phyloP scores from a whole-genome alignment of 2,113 vertebrate species.

The Gallinago jamesoni region DNA sequence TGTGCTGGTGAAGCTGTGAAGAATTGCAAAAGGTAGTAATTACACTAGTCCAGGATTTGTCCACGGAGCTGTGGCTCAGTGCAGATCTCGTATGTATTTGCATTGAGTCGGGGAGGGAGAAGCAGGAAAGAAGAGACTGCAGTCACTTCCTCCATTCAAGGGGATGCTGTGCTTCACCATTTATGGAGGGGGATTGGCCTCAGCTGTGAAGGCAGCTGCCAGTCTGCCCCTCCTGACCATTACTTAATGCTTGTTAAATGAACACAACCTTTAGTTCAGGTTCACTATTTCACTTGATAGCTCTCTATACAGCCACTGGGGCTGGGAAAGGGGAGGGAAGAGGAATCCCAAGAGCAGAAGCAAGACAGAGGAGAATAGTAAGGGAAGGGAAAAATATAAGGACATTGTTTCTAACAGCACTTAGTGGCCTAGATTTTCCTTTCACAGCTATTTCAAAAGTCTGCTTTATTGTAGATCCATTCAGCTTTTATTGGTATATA shows the following conservation, averaged over 20 bases:
- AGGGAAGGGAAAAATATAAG: slow-evolving; percentile 3
- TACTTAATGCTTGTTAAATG: slow-evolving; percentile 40
- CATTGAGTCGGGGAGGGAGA: neutral
- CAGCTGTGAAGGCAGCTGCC: slow-evolving; percentile 37
- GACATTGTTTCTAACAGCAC: slow-evolving; percentile 56
- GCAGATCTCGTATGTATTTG: fast-evolving
- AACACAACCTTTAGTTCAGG: slow-evolving; percentile 32
- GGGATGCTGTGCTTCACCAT: neutral
- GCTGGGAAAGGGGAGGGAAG: slow-evolving; percentile 43
- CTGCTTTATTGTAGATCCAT: slow-evolving; percentile 54
- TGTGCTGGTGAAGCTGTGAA: neutral
- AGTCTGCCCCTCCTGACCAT: neutral
- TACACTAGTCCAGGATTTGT: neutral
- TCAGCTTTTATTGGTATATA: slow-evolving; percentile 63
- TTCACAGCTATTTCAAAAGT: slow-evolving; percentile 61
- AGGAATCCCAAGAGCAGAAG: slow-evolving; percentile 43
- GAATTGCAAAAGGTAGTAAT: neutral
- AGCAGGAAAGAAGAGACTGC: neutral
- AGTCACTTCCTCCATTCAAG: neutral
- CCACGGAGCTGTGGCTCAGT: neutral
- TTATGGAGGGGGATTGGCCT: slow-evolving; percentile 23
- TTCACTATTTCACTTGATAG: slow-evolving; percentile 50
- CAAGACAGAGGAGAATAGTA: slow-evolving; percentile 19
- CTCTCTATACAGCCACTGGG: neutral
- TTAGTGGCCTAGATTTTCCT: slow-evolving; percentile 64